Conservation (phyloP, 2,113 vertebrate species). For the Mesocricetus auratus region DNA sequence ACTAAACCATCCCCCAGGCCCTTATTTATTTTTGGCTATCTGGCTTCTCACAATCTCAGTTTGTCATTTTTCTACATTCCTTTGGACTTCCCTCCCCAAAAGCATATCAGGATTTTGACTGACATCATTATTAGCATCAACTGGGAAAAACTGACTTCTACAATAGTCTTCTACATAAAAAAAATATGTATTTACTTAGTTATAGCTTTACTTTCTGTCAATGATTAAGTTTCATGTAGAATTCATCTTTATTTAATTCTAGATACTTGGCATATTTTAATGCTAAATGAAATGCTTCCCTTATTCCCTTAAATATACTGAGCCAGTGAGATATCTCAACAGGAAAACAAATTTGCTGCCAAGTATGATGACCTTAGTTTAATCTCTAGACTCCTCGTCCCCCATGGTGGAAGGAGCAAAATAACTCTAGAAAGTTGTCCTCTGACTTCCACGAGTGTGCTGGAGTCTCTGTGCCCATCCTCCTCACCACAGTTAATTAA, state of each 20-base stretch:
- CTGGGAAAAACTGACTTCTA: slow-evolving; percentile 35
- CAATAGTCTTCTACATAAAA: slow-evolving; percentile 22
- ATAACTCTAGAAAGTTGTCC: neutral
- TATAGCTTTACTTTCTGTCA: neutral
- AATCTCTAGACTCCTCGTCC: neutral
- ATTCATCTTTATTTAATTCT: slow-evolving; percentile 41
- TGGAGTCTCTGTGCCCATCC: neutral
- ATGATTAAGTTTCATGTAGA: slow-evolving; percentile 15
- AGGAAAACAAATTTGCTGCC: neutral
- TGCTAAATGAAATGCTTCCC: slow-evolving; percentile 9
- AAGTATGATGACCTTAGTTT: neutral
- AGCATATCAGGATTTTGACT: slow-evolving; percentile 3
- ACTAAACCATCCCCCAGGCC: neutral
- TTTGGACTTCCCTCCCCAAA: neutral
- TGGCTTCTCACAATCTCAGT: neutral
- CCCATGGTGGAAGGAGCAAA: neutral
- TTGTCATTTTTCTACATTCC: neutral
- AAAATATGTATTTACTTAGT: neutral
- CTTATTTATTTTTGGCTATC: neutral
- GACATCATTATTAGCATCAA: neutral
- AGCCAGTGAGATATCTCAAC: neutral
- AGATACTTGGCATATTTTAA: slow-evolving; percentile 3
- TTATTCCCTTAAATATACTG: neutral
- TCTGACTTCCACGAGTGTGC: neutral
- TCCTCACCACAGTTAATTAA: neutral